Percentiles rank a stretch among this genome's conserved stretches.
phyloP scores from a whole-genome alignment of 2,888 invertebrate species.

The Apotomis capreana region DNA sequence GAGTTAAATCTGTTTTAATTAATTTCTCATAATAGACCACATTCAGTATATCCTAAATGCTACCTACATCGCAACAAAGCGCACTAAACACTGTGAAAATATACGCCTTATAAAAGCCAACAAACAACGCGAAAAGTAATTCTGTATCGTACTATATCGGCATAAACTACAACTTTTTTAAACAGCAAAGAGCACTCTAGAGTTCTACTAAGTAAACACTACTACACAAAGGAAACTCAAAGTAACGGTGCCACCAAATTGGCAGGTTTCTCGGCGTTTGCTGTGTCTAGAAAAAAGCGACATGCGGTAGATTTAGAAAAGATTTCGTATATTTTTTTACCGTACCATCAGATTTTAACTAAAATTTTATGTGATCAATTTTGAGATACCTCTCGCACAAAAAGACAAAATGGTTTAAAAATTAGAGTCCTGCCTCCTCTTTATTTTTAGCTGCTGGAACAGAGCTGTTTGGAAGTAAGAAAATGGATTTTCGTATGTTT shows the following conservation, averaged over 20 bases:
- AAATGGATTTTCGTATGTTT: too few species aligned
- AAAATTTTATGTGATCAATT: too few species aligned
- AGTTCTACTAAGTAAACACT: constrained; percentile 35
- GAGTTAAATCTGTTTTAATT: too few species aligned
- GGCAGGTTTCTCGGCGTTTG: constrained; percentile 37
- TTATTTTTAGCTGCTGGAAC: too few species aligned
- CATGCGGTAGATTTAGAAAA: not conserved
- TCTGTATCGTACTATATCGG: constrained; percentile 31
- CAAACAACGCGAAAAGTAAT: constrained; percentile 1
- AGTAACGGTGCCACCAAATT: constrained; percentile 38
- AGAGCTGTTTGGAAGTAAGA: too few species aligned
- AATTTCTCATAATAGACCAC: too few species aligned
- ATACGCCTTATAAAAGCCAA: constrained; percentile 1
- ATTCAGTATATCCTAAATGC: too few species aligned
- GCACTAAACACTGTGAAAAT: not conserved
- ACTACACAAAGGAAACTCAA: constrained; percentile 31
- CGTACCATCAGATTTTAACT: not conserved
- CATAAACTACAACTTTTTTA: constrained; percentile 39
- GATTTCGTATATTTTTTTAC: not conserved
- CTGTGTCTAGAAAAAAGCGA: not conserved
- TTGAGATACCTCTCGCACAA: too few species aligned
- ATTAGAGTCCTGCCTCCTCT: too few species aligned
- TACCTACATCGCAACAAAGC: not conserved
- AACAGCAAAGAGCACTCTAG: constrained; percentile 40
- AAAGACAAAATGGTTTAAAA: too few species aligned